Percentiles rank a stretch among this genome's conserved stretches.
Evolutionary conservation across 2,888 invertebrate genomes (phyloP).

Genomic region (Carcina quercana): DNA sequence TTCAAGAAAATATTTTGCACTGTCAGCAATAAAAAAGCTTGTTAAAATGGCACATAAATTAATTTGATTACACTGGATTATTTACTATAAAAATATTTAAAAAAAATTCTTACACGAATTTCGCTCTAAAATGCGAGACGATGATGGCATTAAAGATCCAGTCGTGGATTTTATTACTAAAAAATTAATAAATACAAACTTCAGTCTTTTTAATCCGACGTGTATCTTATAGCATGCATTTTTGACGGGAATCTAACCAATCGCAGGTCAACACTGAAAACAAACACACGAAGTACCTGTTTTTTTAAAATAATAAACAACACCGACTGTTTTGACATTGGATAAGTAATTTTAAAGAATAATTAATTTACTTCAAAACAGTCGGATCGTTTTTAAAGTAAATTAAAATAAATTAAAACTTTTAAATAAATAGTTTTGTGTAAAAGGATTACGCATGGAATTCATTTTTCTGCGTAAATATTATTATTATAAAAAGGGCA

Average conservation of each 20-base stretch:
- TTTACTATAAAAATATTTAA: constrained; percentile 47
- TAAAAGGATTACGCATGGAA: too few relatives aligned
- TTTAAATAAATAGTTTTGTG: constrained; percentile 51
- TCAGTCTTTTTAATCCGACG: constrained; percentile 65
- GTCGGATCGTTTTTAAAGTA: constrained; percentile 32
- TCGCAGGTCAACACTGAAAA: constrained; percentile 9
- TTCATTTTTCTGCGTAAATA: too few relatives aligned
- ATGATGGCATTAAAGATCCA: constrained; percentile 43
- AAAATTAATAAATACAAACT: constrained; percentile 43
- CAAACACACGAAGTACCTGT: constrained; percentile 30
- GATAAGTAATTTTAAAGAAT: constrained; percentile 43
- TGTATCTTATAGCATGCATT: too few relatives aligned
- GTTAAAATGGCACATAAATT: constrained; percentile 52
- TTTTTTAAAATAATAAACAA: too few relatives aligned
- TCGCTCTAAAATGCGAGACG: constrained; percentile 48
- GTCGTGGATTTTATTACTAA: constrained; percentile 53
- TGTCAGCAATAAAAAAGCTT: constrained; percentile 47
- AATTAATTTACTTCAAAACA: constrained; percentile 39
- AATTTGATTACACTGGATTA: constrained; percentile 31
- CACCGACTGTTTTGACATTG: constrained; percentile 46
- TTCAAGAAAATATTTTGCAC: constrained; percentile 26
- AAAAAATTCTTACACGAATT: constrained; percentile 65
- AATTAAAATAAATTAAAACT: constrained; percentile 43
- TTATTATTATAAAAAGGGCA: too few relatives aligned
- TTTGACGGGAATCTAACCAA: constrained; percentile 23